Evolutionary conservation across 2,113 vertebrate genomes (phyloP), one percentile per base, ranked within the genome.

Genomic region (Laticauda laticaudata): DNA sequence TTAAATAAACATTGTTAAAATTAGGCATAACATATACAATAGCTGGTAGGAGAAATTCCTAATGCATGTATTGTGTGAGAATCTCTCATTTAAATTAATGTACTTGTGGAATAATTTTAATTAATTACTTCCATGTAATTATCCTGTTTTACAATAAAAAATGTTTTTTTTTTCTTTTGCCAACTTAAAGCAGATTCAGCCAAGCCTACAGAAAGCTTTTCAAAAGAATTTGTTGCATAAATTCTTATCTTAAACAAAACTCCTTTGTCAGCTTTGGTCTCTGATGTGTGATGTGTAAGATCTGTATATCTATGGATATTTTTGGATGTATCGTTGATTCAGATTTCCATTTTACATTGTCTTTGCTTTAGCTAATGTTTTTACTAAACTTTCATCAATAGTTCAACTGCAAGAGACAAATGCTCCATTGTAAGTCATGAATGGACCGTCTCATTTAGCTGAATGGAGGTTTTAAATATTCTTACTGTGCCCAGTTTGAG

Each of bases 391-490:
- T 85, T 89, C 87, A 87, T 92, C 92, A 94, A 92, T 69, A 88
- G 94, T 87, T 94, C 45, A 92, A 92, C 93, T 89, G 92, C 94
- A 95, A 95, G 91, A 93, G 91, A 96, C 95, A 96, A 95, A 87
- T 92, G 57, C 45, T 91, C 95, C 95, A 95, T 93, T 96, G 95
- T 96, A 59, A 91, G 86, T 45, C 85, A 45, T 93, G 92, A 96
- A 96, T 93, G 88, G 87, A 91, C 94, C 94, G 94, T 95, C 94
- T 95, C 92, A 57, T 43, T 91, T 92, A 94, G 91, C 93, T 94
- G 93, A 96, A 96, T 94, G 69, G 57, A 87, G 95, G 92, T 95
- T 95, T 95, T 90, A 93, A 95, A 75, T 94, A 55, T 61, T 69
- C 59, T 29, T 88, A 43, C 95, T 92, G 90, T 94, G 93, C 56